phyloP scores from a whole-genome alignment of 1,140 invertebrate genomes.

The Drosophila orena region DNA sequence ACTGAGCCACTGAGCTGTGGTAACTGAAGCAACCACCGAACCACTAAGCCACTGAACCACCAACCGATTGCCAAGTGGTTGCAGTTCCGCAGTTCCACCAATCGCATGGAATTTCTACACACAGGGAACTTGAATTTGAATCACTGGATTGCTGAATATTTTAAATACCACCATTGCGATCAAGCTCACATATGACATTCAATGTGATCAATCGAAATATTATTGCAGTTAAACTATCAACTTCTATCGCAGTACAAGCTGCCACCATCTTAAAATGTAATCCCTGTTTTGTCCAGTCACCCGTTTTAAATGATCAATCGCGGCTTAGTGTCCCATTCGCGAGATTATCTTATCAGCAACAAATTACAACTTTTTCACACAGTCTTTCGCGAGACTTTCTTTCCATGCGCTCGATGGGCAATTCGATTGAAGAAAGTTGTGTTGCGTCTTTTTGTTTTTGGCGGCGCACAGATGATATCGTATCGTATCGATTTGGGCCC shows the following conservation, averaged over 20 bases:
- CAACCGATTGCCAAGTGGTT: conserved; percentile 25
- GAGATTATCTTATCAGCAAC: conserved; percentile 4
- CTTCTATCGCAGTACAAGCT: not conserved
- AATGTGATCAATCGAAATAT: not conserved
- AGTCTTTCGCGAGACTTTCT: conserved; percentile 7
- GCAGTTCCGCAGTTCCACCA: conserved; percentile 18
- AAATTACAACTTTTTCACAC: not conserved
- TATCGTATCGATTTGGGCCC: conserved; percentile 7
- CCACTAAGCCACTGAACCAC: conserved; percentile 9
- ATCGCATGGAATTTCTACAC: conserved; percentile 3
- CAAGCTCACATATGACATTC: not conserved
- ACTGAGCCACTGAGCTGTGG: conserved; percentile 29
- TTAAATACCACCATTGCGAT: too few species aligned
- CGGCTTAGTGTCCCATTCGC: not conserved
- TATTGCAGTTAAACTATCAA: too few species aligned
- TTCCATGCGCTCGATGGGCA: conserved; percentile 4
- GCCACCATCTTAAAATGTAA: not conserved
- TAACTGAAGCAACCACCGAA: conserved; percentile 8
- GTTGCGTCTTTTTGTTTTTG: not conserved
- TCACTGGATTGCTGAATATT: too few species aligned
- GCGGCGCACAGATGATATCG: conserved; percentile 12
- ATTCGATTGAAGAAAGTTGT: conserved; percentile 22
- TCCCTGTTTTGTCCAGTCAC: not conserved
- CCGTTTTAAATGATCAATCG: not conserved
- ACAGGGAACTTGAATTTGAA: not conserved